Base-by-base conservation (phyloP, 2,888 invertebrate genomes). In the Caprella mutica region DNA sequence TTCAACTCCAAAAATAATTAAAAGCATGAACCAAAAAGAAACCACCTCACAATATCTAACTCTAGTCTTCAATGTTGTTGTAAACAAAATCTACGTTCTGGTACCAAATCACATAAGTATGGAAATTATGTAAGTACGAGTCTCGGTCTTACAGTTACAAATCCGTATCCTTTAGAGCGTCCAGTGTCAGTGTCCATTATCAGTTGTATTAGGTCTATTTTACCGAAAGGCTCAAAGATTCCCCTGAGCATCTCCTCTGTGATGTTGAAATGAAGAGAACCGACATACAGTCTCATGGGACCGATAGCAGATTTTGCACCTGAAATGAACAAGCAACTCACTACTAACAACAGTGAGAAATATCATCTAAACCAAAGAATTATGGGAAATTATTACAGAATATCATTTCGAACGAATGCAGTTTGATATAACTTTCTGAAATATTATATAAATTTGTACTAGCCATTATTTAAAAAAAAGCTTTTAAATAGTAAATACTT, bases 211-310 rank as follows among this genome's bases (percentile, higher is more conserved):
- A 84, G 85, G 71, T 93, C 92, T 68, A 93, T 92, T 77, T 92
- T 92, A 40, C 97, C 97, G 75, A 97, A 97, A 1, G 96, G 96
- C 73, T 98, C 97, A 76, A 99, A 99, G 67, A 99, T 97, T 26
- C 94, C 94, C 57, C 87, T 77, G 56, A 99, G 77, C 98, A 99
- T 99, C 66, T 97, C 97, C 76, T 98, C 97, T 6, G 92, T 94
- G 67, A 98, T 97, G 73, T 97, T 96, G 71, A 94, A 96, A 75
- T 98, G 97, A 56, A 98, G 76, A 19, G 96, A 96, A 29, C 97
- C 97, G 55, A 98, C 94, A 75, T 97, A 97, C 8, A 98, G 77
- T 69, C 94, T 81, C 82, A 97, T 93, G 1, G 97, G 97, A 19
- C 97, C 96, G 50, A 85, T 84, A 73, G 86, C 86, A 85, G 84